A percentile compares a stretch with the other conserved stretches of the same genome.
phyloP scores from a whole-genome alignment of 2,797 vertebrate species.

The Chrysocyon brachyurus region DNA sequence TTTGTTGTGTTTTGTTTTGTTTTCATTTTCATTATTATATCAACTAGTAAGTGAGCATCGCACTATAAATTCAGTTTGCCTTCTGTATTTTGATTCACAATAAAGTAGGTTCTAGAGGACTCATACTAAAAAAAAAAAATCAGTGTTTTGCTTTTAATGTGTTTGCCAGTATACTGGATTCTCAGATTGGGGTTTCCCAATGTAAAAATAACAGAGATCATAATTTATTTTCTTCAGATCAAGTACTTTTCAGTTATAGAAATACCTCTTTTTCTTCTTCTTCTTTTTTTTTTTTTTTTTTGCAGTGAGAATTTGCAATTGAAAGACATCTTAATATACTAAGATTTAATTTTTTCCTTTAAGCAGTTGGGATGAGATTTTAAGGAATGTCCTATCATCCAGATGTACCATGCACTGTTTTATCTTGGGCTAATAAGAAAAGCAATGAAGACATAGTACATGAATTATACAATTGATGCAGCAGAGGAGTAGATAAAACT shows the following conservation, averaged over 20 bases:
- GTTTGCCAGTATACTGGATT: neutral
- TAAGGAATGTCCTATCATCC: neutral
- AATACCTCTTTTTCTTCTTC: neutral
- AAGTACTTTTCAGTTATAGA: neutral
- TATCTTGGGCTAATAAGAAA: neutral
- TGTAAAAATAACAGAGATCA: constrained; percentile 5
- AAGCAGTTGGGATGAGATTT: neutral
- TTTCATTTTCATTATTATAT: constrained; percentile 22
- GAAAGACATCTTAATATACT: neutral
- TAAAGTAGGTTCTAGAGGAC: neutral
- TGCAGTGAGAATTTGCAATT: constrained; percentile 5
- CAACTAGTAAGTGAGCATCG: neutral
- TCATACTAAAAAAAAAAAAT: neutral
- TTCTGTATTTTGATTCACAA: constrained; percentile 8
- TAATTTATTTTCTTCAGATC: neutral
- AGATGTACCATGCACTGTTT: neutral
- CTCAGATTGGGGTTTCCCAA: neutral
- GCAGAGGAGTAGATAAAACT: neutral
- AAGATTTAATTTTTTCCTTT: constrained; percentile 41
- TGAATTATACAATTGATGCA: neutral
- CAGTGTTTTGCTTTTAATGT: neutral
- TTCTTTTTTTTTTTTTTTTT: neutral
- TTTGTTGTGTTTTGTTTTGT: neutral
- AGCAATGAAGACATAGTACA: neutral
- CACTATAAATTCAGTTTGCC: neutral